Conservation (phyloP, 64 coral and sea anemone species). For the Catalaphyllia jardinei region DNA sequence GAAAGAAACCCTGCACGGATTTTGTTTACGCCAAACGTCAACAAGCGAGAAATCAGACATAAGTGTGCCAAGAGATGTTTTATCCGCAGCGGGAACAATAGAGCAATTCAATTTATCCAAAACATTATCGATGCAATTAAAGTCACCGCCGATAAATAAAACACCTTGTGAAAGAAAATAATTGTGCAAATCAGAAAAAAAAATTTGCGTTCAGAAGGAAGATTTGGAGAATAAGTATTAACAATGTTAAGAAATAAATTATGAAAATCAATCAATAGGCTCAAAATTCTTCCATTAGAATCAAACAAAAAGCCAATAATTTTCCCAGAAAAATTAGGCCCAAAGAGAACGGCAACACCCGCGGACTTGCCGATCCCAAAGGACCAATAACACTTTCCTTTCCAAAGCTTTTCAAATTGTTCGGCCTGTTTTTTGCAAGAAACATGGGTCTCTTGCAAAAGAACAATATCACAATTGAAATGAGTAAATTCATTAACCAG, state of each 20-base stretch:
- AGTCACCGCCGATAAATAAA: background rate
- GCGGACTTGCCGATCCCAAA: background rate
- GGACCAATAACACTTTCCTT: background rate
- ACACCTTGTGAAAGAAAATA: background rate
- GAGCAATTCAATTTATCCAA: no score
- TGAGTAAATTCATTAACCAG: background rate
- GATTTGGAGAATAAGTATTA: background rate
- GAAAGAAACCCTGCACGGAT: background rate
- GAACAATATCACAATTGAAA: background rate
- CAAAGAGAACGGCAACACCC: background rate
- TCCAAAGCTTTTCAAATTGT: background rate
- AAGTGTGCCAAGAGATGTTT: no score
- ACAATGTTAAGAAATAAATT: background rate
- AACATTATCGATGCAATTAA: background rate
- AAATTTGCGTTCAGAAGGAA: background rate
- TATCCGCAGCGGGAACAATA: no score
- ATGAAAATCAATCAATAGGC: no score
- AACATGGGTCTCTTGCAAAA: background rate
- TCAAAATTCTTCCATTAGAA: no score
- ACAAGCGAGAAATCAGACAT: background rate
- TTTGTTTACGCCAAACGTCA: conserved; percentile 4
- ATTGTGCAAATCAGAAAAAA: background rate
- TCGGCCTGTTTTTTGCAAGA: background rate
- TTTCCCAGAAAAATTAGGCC: no score
- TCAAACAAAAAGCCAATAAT: no score